phyloP scores from a whole-genome alignment of 2,113 vertebrate genomes.

The Halichoerus grypus region DNA sequence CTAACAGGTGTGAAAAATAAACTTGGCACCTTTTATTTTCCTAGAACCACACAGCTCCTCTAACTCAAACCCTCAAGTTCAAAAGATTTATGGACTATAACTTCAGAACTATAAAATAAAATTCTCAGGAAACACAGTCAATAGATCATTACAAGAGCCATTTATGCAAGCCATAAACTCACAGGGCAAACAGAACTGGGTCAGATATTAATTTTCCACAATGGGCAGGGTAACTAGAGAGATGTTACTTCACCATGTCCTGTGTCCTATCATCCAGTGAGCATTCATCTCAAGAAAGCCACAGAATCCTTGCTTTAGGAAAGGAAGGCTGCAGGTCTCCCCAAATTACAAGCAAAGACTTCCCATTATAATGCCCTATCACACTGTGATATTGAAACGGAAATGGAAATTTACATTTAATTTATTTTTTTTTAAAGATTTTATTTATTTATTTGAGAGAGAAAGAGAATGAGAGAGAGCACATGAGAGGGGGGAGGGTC shows the following conservation, averaged over 20 bases:
- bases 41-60: neutral
- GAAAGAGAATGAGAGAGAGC: too few species aligned
- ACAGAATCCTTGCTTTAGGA: neutral
- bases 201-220: slow-evolving; percentile 64
- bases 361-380: neutral
- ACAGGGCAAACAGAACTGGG: slow-evolving; percentile 62
- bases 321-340: neutral
- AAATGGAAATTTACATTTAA: slow-evolving; percentile 8
- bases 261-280: neutral
- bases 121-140: slow-evolving; percentile 63
- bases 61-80: slow-evolving; percentile 59
- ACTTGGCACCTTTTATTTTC: neutral
- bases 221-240: neutral
- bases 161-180: slow-evolving; percentile 72
- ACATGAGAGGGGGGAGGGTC: too few species aligned
- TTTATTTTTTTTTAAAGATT: too few species aligned
- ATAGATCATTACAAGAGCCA: slow-evolving; percentile 71
- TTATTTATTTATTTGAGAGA: too few species aligned
- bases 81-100: slow-evolving; percentile 75
- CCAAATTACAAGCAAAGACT: neutral
- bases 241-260: neutral
- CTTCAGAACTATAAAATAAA: slow-evolving; percentile 75
- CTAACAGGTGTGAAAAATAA: slow-evolving; percentile 49
- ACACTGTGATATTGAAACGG: too few species aligned
- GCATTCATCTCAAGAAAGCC: neutral